Percentiles rank a stretch among this genome's conserved stretches.
phyloP scores from a whole-genome alignment of 2,113 vertebrate genomes.

The Hiodon alosoides region DNA sequence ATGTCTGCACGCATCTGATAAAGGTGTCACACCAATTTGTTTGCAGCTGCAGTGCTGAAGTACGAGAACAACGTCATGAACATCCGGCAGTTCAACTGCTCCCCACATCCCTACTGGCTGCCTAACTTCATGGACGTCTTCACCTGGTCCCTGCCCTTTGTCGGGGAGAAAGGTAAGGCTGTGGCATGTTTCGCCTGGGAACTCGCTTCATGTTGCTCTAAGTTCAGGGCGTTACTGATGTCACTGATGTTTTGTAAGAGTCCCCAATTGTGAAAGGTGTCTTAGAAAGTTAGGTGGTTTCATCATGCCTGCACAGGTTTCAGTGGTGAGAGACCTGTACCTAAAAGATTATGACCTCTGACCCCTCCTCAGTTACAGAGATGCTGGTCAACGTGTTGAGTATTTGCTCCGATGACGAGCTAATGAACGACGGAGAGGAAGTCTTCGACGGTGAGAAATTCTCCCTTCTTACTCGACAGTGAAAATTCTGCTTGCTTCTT shows the following conservation, averaged over 20 bases:
- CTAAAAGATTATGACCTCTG: conserved; percentile 1
- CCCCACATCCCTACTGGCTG: conserved; percentile 75
- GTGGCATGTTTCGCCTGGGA: too few species aligned
- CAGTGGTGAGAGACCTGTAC: background rate
- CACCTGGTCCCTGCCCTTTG: conserved; percentile 76
- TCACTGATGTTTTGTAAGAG: too few species aligned
- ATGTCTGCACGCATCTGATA: too few species aligned
- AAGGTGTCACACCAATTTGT: background rate
- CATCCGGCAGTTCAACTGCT: conserved; percentile 77
- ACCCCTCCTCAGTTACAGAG: conserved; percentile 63
- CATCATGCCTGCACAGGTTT: background rate
- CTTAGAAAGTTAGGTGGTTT: background rate
- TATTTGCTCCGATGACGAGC: conserved; percentile 74
- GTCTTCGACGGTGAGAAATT: conserved; percentile 65
- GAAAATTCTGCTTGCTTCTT: background rate
- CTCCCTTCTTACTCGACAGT: background rate
- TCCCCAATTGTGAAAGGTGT: too few species aligned
- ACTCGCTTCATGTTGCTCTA: background rate
- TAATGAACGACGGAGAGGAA: conserved; percentile 73
- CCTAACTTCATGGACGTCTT: conserved; percentile 81
- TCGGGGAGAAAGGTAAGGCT: conserved; percentile 68
- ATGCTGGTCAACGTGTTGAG: conserved; percentile 77
- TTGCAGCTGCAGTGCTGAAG: conserved; percentile 71
- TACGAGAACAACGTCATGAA: conserved; percentile 81
- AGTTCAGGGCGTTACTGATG: too few species aligned